Conservation (phyloP, 2,113 vertebrate species). For the Dicrurus megarhynchus region DNA sequence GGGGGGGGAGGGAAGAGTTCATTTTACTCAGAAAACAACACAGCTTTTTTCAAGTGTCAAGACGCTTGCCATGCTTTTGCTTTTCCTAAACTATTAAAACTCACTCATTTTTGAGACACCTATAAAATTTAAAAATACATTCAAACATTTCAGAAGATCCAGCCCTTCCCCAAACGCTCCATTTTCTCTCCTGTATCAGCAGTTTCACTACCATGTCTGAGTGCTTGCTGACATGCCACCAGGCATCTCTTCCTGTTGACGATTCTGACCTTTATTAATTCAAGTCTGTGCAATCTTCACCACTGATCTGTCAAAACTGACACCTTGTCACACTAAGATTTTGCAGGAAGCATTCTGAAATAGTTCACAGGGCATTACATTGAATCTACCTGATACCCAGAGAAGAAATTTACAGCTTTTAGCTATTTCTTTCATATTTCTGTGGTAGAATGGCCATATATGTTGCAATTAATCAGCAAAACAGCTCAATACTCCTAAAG, state of each 20-base stretch:
- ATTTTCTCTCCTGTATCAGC: neutral
- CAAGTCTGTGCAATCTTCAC: conserved; percentile 67
- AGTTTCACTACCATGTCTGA: conserved; percentile 21
- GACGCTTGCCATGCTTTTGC: neutral
- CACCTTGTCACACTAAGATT: conserved; percentile 72
- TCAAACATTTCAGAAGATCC: neutral
- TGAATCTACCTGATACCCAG: conserved; percentile 19
- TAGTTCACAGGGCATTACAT: conserved; percentile 50
- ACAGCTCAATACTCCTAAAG: conserved; percentile 4
- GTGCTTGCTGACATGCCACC: conserved; percentile 46
- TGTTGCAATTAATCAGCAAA: conserved; percentile 6
- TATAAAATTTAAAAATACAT: neutral
- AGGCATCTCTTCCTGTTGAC: conserved; percentile 67
- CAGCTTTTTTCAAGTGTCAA: neutral
- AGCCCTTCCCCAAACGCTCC: neutral
- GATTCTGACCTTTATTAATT: conserved; percentile 82
- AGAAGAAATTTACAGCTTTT: neutral
- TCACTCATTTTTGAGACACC: neutral
- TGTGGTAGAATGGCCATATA: neutral
- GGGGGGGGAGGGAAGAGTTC: rapidly evolving
- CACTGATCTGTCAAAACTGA: conserved; percentile 73
- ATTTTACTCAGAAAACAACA: neutral
- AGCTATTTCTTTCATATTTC: conserved; percentile 10
- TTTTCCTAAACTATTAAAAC: neutral
- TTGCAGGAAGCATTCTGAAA: conserved; percentile 69